Evolutionary conservation across 2,113 vertebrate genomes (phyloP), one percentile per base, ranked within the genome.

Genomic region (Platichthys stellatus): DNA sequence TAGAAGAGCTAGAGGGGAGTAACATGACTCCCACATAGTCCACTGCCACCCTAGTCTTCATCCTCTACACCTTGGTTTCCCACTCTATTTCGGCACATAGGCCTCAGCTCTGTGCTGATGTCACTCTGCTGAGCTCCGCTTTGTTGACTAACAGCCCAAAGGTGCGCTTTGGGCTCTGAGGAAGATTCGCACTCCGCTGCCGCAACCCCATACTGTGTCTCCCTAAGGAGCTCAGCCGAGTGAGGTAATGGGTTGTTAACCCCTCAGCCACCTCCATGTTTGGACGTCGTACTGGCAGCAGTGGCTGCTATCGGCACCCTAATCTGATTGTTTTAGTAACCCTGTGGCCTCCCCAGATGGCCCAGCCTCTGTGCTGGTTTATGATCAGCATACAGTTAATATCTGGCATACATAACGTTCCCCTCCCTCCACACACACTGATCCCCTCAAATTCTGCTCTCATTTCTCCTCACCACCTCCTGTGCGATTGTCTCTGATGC

Each of bases 181-280:
- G 76, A 77, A 67, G 78, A 71, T 18, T 35, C 72, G 38, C 62
- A 66, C 26, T 72, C 70, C 13, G 23, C 53, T 59, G 61, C 58
- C 75, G 61, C 38, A 47, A 54, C 78, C 61, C 24, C 72, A 57
- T n/a, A 28, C 71, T 15, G 63, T 6, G 58, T 70, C 56, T 80
- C 83, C 69, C 24, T 17, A 15, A 68, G 78, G 80, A 69, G 62
- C 5, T 53, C 40, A 72, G 56, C 31, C 45, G 74, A 49, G 69
- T 84, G 82, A 86, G 81, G 76, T 89, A 86, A 92, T 89, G 83
- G 69, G 63, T 72, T 78, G 79, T 89, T 93, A 89, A 88, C 81
- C 81, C 74, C 63, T 58, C 54, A 57, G 40, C 62, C 40, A 74
- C 86, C 76, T 74, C 81, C 7, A 20, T 56, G 79, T 86, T 77